Evolutionary conservation across 2,797 vertebrate species (phyloP).

Genomic region (Passerculus sandwichensis): DNA sequence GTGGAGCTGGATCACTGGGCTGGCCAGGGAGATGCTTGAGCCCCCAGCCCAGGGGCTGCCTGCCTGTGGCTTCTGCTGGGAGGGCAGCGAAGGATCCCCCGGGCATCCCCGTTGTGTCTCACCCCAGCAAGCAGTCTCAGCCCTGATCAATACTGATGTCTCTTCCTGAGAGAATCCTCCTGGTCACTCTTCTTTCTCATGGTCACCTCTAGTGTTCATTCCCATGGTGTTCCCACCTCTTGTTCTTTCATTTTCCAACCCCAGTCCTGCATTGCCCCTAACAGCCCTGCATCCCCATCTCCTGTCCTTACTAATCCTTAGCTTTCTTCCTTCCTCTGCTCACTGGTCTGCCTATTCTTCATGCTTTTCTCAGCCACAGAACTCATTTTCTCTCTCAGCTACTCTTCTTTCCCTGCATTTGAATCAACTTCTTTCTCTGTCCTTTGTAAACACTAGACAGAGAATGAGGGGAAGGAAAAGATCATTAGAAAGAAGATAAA

Average conservation of each 20-base stretch:
- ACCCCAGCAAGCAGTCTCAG: neutral
- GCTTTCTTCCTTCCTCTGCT: neutral
- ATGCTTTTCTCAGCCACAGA: neutral
- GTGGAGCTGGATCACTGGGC: neutral
- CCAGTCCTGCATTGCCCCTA: neutral
- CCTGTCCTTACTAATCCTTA: neutral
- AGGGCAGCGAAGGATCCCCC: neutral
- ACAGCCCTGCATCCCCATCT: neutral
- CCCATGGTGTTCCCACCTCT: neutral
- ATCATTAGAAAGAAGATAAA: neutral
- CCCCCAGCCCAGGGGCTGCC: too few species aligned
- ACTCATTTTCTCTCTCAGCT: neutral
- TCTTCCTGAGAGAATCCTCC: neutral
- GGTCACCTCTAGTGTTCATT: neutral
- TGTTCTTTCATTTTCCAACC: neutral
- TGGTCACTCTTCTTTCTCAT: neutral
- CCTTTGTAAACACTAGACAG: neutral
- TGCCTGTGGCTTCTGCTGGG: neutral
- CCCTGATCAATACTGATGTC: neutral
- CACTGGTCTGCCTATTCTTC: neutral
- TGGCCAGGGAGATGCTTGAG: neutral
- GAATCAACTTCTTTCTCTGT: neutral
- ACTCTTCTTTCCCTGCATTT: neutral
- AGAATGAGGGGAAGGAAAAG: neutral
- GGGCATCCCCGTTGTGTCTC: neutral